A percentile compares a stretch with the other conserved stretches of the same genome.
These are phyloP conservation scores for Ancistrus triradiatus DNA, from an alignment of 2,113 vertebrate species.

Conservation along the genomic window DNA sequence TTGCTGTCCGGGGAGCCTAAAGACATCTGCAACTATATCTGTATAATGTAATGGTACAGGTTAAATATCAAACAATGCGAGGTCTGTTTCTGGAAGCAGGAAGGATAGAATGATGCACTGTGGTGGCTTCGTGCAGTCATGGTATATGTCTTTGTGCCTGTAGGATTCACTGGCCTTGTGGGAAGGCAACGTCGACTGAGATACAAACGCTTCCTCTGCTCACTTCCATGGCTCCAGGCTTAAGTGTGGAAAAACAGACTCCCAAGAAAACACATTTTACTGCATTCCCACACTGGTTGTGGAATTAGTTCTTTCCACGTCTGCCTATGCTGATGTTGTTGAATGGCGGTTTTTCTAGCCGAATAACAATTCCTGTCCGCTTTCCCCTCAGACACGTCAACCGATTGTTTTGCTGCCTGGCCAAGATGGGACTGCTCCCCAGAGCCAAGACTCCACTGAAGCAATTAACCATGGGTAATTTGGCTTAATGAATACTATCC, in stretches of 20 bases:
- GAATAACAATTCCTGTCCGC: constrained; percentile 50
- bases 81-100: no score
- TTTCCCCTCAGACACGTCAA: constrained; percentile 43
- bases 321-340: constrained; percentile 56
- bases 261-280: constrained; percentile 68
- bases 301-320: constrained; percentile 57
- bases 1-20: no score
- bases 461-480: constrained; percentile 69
- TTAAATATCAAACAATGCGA: no score
- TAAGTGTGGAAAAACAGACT: constrained; percentile 65
- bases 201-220: constrained; percentile 36
- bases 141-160: no score
- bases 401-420: constrained; percentile 46
- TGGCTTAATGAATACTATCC: constrained; percentile 67
- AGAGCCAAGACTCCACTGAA: constrained; percentile 55
- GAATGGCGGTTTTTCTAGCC: constrained; percentile 61
- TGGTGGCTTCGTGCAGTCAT: constrained; percentile 40
- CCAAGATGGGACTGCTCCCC: constrained; percentile 64
- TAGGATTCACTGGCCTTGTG: constrained; percentile 39
- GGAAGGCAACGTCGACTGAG: constrained; percentile 39
- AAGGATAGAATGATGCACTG: constrained; percentile 31
- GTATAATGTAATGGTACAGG: no score
- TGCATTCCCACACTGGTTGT: constrained; percentile 71
- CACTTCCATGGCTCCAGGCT: constrained; percentile 66
- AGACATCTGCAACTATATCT: no score